Evolutionary conservation across 2,113 vertebrate genomes (phyloP).

Genomic region (Arothron firmamentum): DNA sequence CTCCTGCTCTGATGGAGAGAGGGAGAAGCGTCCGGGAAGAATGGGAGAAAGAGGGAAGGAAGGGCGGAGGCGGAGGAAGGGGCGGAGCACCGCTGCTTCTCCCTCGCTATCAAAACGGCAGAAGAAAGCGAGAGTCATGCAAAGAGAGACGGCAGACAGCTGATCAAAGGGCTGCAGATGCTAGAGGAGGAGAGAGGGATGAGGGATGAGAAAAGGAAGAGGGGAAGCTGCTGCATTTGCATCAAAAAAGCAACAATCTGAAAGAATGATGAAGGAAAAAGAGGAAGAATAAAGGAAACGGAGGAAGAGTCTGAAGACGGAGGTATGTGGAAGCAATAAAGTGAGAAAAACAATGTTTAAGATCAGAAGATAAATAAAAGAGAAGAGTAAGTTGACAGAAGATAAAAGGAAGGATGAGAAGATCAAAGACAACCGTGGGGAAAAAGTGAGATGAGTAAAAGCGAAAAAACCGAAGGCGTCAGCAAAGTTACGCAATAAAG

Average conservation of each 20-base stretch:
- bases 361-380: constrained; percentile 19
- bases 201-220: no score
- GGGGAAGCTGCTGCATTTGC: background rate
- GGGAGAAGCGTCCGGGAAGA: constrained; percentile 37
- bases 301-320: no score
- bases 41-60: constrained; percentile 37
- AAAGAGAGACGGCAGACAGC: no score
- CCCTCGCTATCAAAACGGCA: no score
- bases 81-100: constrained; percentile 18
- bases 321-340: no score
- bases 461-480: background rate
- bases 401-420: background rate
- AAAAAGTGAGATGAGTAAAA: background rate
- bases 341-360: constrained; percentile 23
- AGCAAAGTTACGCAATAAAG: background rate
- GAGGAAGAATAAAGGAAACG: background rate
- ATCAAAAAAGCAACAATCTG: background rate
- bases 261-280: no score
- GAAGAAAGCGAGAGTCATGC: no score
- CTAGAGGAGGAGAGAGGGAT: background rate
- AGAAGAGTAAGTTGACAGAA: background rate
- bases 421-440: background rate
- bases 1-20: constrained; percentile 46
- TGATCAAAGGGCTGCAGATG: no score
- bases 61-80: constrained; percentile 21